These are phyloP conservation scores for Podiceps cristatus DNA, from an alignment of 2,113 vertebrate genomes.

Conservation along the genomic window DNA sequence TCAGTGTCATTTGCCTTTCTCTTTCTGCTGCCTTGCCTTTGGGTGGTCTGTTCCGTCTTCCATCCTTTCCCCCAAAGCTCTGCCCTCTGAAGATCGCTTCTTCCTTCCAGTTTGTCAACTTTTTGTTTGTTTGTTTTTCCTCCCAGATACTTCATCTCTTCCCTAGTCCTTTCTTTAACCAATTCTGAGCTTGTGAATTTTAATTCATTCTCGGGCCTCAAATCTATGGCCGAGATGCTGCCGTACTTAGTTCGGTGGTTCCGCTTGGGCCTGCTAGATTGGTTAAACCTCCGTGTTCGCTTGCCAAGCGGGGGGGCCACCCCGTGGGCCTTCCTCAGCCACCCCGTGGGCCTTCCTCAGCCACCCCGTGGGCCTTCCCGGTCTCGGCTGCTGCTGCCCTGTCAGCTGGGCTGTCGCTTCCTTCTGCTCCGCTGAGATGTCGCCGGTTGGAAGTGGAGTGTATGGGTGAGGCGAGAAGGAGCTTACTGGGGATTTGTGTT, in stretches of 20 bases:
- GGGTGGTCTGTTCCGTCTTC: neutral
- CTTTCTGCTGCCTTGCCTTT: neutral
- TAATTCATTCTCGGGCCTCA: neutral
- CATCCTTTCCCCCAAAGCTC: neutral
- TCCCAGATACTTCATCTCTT: neutral
- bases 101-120: neutral
- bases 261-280: fast-evolving
- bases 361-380: neutral
- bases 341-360: neutral
- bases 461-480: neutral
- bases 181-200: neutral
- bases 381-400: neutral
- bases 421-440: neutral
- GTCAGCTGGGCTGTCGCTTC: neutral
- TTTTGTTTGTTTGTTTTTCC: neutral
- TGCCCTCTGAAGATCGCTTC: neutral
- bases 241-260: neutral
- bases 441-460: neutral
- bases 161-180: neutral
- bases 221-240: fast-evolving
- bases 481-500: neutral
- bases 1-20: neutral
- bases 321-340: neutral
- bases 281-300: neutral
- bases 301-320: neutral